Conservation (phyloP, 2,888 invertebrate species). For the Nomada lathburiana region DNA sequence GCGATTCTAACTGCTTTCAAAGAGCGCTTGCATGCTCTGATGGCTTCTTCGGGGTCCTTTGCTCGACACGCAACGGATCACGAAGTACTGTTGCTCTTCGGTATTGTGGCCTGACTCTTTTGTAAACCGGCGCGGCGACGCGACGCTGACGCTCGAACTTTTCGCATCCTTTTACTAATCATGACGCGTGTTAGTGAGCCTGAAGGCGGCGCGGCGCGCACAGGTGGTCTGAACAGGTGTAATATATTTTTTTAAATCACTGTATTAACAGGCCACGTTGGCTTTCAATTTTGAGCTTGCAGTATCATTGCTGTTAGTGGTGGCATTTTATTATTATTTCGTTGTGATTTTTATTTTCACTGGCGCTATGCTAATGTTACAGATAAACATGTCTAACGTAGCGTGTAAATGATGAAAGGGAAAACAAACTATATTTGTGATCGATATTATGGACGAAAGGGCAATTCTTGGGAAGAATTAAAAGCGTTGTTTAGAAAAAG, state of each 20-base stretch:
- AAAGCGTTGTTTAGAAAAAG: no score
- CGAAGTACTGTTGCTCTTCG: conserved; percentile 55
- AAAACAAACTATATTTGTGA: no score
- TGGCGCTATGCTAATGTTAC: no score
- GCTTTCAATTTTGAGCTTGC: background rate
- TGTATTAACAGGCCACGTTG: no score
- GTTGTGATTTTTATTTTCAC: no score
- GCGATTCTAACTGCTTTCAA: conserved; percentile 75
- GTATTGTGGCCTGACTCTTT: conserved; percentile 27
- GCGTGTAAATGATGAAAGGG: no score
- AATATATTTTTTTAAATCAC: background rate
- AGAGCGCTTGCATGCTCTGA: conserved; percentile 68
- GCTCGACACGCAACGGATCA: conserved; percentile 39
- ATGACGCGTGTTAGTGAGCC: conserved; percentile 42
- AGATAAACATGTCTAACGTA: no score
- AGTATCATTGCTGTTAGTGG: background rate
- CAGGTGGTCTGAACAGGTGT: conserved; percentile 6
- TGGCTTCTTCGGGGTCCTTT: conserved; percentile 64
- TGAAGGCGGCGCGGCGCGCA: conserved; percentile 51
- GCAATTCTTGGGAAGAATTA: no score
- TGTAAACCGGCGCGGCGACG: conserved; percentile 32
- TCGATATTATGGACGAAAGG: no score
- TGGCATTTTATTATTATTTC: no score
- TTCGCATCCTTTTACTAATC: conserved; percentile 71
- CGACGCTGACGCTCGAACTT: conserved; percentile 64